phyloP scores from a whole-genome alignment of 2,113 vertebrate species.

The Nycticryphes semicollaris region DNA sequence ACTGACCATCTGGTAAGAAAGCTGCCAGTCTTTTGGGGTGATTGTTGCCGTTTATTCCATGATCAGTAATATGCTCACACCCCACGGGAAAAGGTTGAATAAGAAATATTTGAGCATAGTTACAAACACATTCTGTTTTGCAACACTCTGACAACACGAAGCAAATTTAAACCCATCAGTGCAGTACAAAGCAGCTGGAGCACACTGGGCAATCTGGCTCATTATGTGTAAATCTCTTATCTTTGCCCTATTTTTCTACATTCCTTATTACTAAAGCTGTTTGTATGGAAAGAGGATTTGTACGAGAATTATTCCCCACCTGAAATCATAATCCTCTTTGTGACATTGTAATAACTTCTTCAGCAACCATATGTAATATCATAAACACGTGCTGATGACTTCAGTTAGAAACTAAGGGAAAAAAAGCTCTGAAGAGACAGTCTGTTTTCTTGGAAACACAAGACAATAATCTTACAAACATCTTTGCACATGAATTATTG shows the following conservation, averaged over 20 bases:
- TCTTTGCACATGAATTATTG: constrained; percentile 16
- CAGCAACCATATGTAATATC: constrained; percentile 38
- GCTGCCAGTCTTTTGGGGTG: background rate
- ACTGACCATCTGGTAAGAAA: background rate
- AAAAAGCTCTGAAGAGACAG: background rate
- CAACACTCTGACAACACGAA: background rate
- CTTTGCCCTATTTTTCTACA: constrained; percentile 51
- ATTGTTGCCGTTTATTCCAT: background rate
- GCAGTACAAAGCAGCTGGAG: constrained; percentile 1
- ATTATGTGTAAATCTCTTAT: constrained; percentile 43
- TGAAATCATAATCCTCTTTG: constrained; percentile 57
- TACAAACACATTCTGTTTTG: background rate
- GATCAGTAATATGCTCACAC: background rate
- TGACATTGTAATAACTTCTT: constrained; percentile 54
- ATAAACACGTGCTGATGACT: background rate
- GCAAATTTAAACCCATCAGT: background rate
- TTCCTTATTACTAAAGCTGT: constrained; percentile 19
- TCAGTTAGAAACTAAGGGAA: background rate
- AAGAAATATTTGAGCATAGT: background rate
- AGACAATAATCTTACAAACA: background rate
- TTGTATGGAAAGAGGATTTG: constrained; percentile 60
- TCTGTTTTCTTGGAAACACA: constrained; percentile 23
- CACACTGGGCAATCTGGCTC: constrained; percentile 25
- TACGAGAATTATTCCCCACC: constrained; percentile 41
- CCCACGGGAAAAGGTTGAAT: background rate